Evolutionary conservation across 2,888 invertebrate genomes (phyloP).

Genomic region (Leptarthrus brevirostris): DNA sequence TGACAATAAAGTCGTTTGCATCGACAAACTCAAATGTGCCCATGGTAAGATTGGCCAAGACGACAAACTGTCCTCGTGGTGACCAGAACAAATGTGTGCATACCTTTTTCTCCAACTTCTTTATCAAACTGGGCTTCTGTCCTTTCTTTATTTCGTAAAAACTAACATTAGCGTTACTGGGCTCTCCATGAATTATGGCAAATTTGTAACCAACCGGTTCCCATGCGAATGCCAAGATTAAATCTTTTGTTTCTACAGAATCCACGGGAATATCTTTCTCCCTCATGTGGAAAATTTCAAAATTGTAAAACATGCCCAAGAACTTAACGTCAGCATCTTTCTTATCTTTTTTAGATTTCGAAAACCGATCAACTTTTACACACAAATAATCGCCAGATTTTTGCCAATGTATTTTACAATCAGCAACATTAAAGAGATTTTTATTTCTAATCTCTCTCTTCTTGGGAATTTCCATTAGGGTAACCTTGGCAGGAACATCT

Average conservation of each 20-base stretch:
- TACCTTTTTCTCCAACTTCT: constrained; percentile 88
- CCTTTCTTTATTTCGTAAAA: constrained; percentile 94
- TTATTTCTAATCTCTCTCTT: constrained; percentile 90
- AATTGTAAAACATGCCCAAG: constrained; percentile 96
- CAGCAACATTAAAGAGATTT: constrained; percentile 97
- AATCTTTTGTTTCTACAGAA: constrained; percentile 94
- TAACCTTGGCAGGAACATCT: constrained; percentile 95
- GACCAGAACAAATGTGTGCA: constrained; percentile 97
- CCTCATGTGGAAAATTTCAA: constrained; percentile 98
- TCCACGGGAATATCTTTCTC: constrained; percentile 98
- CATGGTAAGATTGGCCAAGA: constrained; percentile 88
- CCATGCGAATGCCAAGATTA: constrained; percentile 96
- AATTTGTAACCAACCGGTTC: constrained; percentile 97
- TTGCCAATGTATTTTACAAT: constrained; percentile 99
- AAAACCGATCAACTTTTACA: constrained; percentile 90
- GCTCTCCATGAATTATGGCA: constrained; percentile 95
- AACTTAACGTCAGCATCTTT: constrained; percentile 91
- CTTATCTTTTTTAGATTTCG: constrained; percentile 94
- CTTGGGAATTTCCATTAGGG: constrained; percentile 90
- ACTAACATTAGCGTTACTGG: constrained; percentile 81
- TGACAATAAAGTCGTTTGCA: constrained; percentile 93
- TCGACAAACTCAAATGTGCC: constrained; percentile 96
- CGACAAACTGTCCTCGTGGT: constrained; percentile 94
- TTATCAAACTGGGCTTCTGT: constrained; percentile 87
- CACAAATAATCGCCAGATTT: constrained; percentile 97